Base-by-base conservation (phyloP, 2,888 invertebrate species). In the Drosophila lutescens region DNA sequence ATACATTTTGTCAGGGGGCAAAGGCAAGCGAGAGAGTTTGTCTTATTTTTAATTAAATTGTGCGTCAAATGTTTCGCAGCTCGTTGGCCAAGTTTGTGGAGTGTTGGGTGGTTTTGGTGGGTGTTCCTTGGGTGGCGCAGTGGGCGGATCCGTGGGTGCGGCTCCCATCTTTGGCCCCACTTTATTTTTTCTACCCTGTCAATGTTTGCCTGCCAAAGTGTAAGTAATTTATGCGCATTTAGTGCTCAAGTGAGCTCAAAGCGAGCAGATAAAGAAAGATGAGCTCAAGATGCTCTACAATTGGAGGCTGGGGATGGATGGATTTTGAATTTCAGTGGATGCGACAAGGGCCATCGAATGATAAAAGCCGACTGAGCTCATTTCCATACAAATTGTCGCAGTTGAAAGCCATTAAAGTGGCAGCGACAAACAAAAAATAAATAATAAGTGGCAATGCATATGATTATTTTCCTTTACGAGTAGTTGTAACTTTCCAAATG, bases 191-290 rank as follows among this genome's bases (percentile, higher is more conserved):
- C 6, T 20, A 3, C 15, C 36, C 77, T 78, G 84, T 85, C 86
- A 84, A 86, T 86, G 87, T 84, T 85, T 85, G 87, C 80, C 77
- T 76, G 80, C 74, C 77, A 82, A 86, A 85, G 86, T 84, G 86
- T 85, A 82, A 86, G 82, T 86, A 85, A 86, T 85, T 85, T 86
- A 85, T 85, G 86, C 86, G 84, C 86, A 85, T 85, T 85, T 86
- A 85, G 86, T 81, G 81, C 84, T 86, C 70, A 86, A 85, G 84
- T 86, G 86, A 75, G 84, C 84, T 86, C 77, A 84, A 79, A 78
- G 76, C 82, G 55, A 79, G 74, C 41, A 74, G 74, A 76, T 77
- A 79, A 81, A 75, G 77, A 77, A 80, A 68, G 46, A 68, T 57
- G 66, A 67, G 79, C 76, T 80, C 71, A 79, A 84, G 84, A 73